Evolutionary conservation across 2,797 vertebrate species (phyloP).

Genomic region (Ispidina picta): DNA sequence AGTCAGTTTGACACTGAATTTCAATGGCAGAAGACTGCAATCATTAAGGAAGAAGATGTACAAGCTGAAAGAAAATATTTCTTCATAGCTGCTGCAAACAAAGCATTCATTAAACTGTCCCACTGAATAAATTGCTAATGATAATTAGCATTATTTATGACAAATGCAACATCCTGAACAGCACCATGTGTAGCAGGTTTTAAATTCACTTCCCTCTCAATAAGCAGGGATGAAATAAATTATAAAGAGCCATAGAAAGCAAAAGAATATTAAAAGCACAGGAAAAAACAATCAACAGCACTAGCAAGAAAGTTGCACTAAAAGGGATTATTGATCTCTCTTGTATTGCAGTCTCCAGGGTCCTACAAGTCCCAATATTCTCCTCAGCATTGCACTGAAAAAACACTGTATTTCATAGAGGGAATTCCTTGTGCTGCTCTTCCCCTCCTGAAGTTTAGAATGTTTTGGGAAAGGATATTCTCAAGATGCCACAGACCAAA

Average conservation of each 20-base stretch:
- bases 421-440: not conserved
- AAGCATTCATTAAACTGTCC: not conserved
- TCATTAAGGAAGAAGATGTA: not conserved
- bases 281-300: not conserved
- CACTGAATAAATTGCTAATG: not conserved
- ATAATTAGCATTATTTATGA: not conserved
- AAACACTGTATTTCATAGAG: not conserved
- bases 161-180: not conserved
- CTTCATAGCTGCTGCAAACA: not conserved
- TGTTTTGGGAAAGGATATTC: not conserved
- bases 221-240: not conserved
- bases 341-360: not conserved
- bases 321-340: not conserved
- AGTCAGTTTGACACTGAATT: not conserved
- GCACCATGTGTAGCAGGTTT: not conserved
- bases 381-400: not conserved
- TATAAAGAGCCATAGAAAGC: not conserved
- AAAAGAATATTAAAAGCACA: not conserved
- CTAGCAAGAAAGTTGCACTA: not conserved
- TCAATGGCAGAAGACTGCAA: not conserved
- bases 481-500: constrained; percentile 40
- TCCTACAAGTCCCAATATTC: not conserved
- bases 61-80: not conserved
- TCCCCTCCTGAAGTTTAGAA: not conserved
- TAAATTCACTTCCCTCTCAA: not conserved